Conservation (phyloP, 2,888 invertebrate species). For the Agonopterix arenella region DNA sequence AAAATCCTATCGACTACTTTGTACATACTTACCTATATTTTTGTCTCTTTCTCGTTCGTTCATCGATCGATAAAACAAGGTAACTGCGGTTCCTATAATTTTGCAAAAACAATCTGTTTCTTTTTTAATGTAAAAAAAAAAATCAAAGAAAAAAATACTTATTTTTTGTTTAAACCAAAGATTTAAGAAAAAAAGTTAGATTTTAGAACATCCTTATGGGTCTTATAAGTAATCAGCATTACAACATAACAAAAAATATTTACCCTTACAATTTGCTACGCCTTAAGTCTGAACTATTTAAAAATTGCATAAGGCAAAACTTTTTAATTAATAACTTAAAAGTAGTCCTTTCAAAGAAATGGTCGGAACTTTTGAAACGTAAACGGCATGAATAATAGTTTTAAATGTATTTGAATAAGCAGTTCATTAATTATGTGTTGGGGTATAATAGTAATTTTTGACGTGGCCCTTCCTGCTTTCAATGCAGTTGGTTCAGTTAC, state of each 20-base stretch:
- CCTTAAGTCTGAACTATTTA: constrained; percentile 31
- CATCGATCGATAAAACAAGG: no score
- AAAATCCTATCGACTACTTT: no score
- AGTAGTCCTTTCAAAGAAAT: constrained; percentile 63
- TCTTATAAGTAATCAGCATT: no score
- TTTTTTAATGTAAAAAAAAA: no score
- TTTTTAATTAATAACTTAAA: constrained; percentile 64
- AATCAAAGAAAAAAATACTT: no score
- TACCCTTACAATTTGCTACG: constrained; percentile 44
- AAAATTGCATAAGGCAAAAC: constrained; percentile 53
- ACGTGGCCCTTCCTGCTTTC: constrained; percentile 73
- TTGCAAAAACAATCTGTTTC: no score
- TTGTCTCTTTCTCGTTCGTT: no score
- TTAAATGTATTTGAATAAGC: constrained; percentile 76
- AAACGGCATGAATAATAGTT: constrained; percentile 77
- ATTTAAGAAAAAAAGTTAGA: no score
- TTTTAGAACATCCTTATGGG: no score
- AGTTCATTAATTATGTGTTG: constrained; percentile 71
- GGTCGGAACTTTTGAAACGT: constrained; percentile 70
- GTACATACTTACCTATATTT: no score
- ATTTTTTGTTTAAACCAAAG: no score
- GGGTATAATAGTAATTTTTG: constrained; percentile 73
- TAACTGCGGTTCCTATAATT: no score
- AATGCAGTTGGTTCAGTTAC: constrained; percentile 60
- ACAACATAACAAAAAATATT: constrained; percentile 29